Evolutionary conservation across 2,797 vertebrate genomes (phyloP).

Genomic region (Rachycentron canadum): DNA sequence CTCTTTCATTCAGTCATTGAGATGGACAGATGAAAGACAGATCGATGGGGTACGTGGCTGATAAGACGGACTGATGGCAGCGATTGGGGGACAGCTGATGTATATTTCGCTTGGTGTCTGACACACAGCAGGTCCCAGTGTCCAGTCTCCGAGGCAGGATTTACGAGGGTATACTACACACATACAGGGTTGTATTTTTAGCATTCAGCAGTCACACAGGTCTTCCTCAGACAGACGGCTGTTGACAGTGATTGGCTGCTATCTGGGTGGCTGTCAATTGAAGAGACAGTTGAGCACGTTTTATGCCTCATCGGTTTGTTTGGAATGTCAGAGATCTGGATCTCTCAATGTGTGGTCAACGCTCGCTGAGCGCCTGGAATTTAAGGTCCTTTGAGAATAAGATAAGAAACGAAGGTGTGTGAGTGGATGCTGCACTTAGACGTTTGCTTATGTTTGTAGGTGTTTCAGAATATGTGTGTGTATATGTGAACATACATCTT

Average conservation of each 20-base stretch:
- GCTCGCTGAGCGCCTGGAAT: conserved; percentile 34
- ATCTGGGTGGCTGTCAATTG: conserved; percentile 71
- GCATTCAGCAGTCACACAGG: conserved; percentile 44
- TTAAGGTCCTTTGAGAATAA: conserved; percentile 40
- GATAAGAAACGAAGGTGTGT: conserved; percentile 32
- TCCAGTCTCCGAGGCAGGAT: conserved; percentile 36
- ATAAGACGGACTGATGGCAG: conserved; percentile 1
- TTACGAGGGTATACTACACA: conserved; percentile 56
- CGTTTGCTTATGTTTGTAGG: not conserved
- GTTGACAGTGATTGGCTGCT: conserved; percentile 68
- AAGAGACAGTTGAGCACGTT: conserved; percentile 60
- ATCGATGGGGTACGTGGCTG: not conserved
- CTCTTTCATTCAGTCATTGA: not conserved
- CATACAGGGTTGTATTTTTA: conserved; percentile 70
- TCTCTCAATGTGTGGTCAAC: conserved; percentile 63
- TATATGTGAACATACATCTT: not conserved
- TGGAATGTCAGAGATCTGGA: conserved; percentile 59
- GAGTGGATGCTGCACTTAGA: not conserved
- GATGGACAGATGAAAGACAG: not conserved
- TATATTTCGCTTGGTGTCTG: not conserved
- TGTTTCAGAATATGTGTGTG: not conserved
- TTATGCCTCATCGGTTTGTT: conserved; percentile 59
- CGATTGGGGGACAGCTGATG: conserved; percentile 15
- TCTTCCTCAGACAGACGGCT: conserved; percentile 55
- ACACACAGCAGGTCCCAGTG: conserved; percentile 21